Conservation (phyloP, 2,888 invertebrate genomes). For the Lingula anatina region DNA sequence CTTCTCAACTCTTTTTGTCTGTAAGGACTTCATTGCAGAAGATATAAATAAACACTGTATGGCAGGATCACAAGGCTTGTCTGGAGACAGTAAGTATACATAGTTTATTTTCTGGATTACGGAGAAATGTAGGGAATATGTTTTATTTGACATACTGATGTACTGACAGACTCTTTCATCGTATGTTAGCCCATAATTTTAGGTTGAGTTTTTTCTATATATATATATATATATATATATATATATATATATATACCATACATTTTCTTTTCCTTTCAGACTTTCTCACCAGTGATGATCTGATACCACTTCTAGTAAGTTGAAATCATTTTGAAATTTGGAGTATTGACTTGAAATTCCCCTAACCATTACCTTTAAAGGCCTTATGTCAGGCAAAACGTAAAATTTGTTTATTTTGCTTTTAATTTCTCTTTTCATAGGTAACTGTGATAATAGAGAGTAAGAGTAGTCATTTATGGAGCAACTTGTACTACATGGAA, state of each 20-base stretch:
- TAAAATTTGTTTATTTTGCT: not conserved
- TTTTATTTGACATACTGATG: too few relatives aligned
- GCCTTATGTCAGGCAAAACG: too few relatives aligned
- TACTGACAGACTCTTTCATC: too few relatives aligned
- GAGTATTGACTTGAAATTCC: too few relatives aligned
- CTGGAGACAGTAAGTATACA: not conserved
- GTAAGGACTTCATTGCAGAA: not conserved
- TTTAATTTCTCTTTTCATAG: slow-evolving; percentile 13
- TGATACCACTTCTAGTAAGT: slow-evolving; percentile 46
- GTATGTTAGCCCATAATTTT: not conserved
- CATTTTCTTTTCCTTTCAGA: not conserved
- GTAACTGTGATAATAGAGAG: slow-evolving; percentile 41
- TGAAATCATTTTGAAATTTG: not conserved
- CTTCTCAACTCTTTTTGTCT: too few relatives aligned
- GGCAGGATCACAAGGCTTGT: not conserved
- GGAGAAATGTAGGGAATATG: not conserved
- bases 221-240: too few relatives aligned
- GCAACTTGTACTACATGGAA: slow-evolving; percentile 44
- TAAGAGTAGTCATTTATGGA: slow-evolving; percentile 31
- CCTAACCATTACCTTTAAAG: too few relatives aligned
- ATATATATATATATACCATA: too few relatives aligned
- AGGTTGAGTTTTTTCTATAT: too few relatives aligned
- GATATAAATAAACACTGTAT: not conserved
- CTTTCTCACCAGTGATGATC: slow-evolving; percentile 24
- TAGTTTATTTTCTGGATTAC: not conserved